Evolutionary conservation across 1,140 invertebrate species (phyloP).

Genomic region (Micrasema minimum): DNA sequence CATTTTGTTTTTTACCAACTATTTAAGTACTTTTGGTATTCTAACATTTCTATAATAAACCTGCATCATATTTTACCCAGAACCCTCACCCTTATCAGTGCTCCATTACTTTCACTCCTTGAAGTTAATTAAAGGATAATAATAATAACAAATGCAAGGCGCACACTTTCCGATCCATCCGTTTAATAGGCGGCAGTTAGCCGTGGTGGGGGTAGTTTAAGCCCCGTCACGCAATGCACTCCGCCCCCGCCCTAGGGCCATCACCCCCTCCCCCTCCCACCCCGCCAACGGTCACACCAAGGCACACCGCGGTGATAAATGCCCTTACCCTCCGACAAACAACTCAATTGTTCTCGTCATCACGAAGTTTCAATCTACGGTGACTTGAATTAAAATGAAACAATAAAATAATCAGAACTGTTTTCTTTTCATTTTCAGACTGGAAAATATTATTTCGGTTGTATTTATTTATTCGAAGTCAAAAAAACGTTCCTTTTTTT

Average conservation of each 20-base stretch:
- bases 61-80: too few relatives aligned
- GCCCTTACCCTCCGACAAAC: constrained; percentile 4
- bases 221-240: constrained; percentile 24
- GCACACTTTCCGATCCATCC: constrained; percentile 10
- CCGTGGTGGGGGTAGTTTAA: background rate
- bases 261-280: background rate
- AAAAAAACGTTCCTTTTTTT: too few relatives aligned
- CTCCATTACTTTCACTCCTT: too few relatives aligned
- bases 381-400: background rate
- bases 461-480: too few relatives aligned
- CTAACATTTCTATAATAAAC: too few relatives aligned
- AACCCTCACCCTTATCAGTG: too few relatives aligned
- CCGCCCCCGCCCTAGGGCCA: background rate
- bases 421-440: too few relatives aligned
- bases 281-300: background rate
- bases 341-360: constrained; percentile 25
- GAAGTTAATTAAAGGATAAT: too few relatives aligned
- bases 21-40: too few relatives aligned
- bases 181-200: constrained; percentile 31
- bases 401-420: too few relatives aligned
- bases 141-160: constrained; percentile 22
- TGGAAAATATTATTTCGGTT: too few relatives aligned
- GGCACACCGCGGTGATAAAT: constrained; percentile 18
- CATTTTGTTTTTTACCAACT: too few relatives aligned
- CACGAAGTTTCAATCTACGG: constrained; percentile 2